phyloP scores from a whole-genome alignment of 2,113 vertebrate species.

The Orycteropus afer region DNA sequence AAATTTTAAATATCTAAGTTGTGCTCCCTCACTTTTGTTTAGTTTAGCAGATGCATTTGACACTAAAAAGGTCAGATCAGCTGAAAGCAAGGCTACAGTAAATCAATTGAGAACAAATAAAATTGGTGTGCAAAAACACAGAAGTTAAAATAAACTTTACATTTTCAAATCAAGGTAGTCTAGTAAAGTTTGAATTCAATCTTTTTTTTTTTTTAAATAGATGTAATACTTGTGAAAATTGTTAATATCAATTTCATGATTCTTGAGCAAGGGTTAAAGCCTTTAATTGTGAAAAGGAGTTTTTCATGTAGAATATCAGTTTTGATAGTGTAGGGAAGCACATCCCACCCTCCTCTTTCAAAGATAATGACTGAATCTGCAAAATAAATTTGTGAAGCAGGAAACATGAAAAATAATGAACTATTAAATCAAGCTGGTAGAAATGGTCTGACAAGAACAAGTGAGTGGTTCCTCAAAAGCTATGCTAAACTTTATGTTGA shows the following conservation, averaged over 20 bases:
- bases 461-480: not conserved
- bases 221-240: not conserved
- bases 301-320: not conserved
- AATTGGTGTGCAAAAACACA: conserved; percentile 26
- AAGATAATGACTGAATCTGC: not conserved
- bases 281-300: not conserved
- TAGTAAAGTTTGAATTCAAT: not conserved
- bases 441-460: not conserved
- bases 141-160: not conserved
- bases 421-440: conserved; percentile 10
- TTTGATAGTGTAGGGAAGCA: not conserved
- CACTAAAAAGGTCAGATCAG: not conserved
- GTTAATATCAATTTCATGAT: not conserved
- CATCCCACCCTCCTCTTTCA: not conserved
- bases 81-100: not conserved
- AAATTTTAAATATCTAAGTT: not conserved
- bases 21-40: not conserved
- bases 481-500: not conserved
- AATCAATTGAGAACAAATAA: conserved; percentile 36
- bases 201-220: not conserved
- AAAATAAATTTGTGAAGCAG: not conserved
- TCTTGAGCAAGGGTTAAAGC: not conserved
- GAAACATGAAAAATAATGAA: not conserved
- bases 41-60: not conserved
- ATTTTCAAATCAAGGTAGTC: not conserved